phyloP scores from a whole-genome alignment of 2,113 vertebrate species.

The Aleadryas rufinucha region DNA sequence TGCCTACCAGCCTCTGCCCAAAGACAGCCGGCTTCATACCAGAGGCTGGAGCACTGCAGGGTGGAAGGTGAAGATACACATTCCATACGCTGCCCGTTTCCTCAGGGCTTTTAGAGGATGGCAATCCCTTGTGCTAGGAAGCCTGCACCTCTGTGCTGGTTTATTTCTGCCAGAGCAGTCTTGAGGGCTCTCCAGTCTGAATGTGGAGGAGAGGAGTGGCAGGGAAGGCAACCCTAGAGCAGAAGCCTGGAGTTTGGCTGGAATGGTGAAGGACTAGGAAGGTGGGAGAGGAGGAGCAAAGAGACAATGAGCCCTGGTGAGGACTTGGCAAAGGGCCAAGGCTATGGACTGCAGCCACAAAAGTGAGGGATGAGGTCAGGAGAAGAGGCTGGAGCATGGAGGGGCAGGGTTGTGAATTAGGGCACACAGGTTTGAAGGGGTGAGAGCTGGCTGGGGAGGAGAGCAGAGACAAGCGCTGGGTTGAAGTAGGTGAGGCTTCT shows the following conservation, averaged over 20 bases:
- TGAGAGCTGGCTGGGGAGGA: background rate
- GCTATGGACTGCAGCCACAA: background rate
- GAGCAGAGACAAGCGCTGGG: background rate
- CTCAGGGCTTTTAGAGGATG: background rate
- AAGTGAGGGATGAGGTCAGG: background rate
- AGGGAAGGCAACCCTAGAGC: background rate
- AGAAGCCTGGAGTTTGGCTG: background rate
- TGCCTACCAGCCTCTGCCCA: background rate
- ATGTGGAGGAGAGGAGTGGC: background rate
- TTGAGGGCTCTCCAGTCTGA: background rate
- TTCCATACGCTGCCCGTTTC: fast-evolving
- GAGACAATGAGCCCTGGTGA: background rate
- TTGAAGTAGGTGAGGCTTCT: background rate
- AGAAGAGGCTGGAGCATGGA: background rate
- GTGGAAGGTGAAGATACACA: background rate
- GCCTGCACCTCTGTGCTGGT: background rate
- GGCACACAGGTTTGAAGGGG: fast-evolving
- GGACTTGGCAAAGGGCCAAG: too few species aligned
- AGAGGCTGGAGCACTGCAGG: fast-evolving
- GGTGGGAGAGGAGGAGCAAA: background rate
- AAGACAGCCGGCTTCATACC: background rate
- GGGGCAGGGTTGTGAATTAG: background rate
- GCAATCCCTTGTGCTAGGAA: background rate
- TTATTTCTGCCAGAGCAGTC: background rate
- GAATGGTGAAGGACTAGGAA: background rate